Evolutionary conservation across 2,113 vertebrate species (phyloP).

Genomic region (Hymenochirus boettgeri): DNA sequence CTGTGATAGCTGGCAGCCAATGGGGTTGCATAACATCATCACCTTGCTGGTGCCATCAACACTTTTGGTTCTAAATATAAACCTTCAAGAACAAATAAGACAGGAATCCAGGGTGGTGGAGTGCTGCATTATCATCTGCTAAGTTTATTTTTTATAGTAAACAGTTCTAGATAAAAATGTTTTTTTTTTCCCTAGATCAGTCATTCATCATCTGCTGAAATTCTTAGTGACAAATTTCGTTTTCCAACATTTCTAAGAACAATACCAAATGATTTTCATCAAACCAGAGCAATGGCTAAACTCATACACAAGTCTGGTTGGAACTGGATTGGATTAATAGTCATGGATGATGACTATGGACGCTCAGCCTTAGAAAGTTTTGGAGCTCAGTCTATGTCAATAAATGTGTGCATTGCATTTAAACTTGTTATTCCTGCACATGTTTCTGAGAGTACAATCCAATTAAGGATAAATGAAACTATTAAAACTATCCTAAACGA

Average conservation of each 20-base stretch:
- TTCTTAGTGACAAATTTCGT: constrained; percentile 78
- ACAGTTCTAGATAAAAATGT: no score
- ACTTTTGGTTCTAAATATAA: no score
- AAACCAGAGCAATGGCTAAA: constrained; percentile 77
- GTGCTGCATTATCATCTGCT: no score
- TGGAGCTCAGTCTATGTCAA: constrained; percentile 59
- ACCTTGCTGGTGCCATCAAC: no score
- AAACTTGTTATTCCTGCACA: constrained; percentile 72
- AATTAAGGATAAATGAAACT: constrained; percentile 51
- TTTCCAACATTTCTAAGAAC: constrained; percentile 84
- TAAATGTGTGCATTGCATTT: constrained; percentile 79
- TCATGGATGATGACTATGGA: constrained; percentile 80
- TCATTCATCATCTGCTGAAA: constrained; percentile 77
- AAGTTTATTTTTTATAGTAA: no score
- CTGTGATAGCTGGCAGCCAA: no score
- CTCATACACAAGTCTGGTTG: constrained; percentile 67
- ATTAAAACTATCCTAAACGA: constrained; percentile 65
- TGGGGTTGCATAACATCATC: no score
- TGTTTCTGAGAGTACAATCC: constrained; percentile 56
- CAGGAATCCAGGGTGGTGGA: no score
- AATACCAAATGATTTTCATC: constrained; percentile 74
- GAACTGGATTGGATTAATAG: constrained; percentile 82
- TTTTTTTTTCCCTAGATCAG: constrained; percentile 67
- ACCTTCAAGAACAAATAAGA: no score
- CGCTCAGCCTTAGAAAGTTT: constrained; percentile 70